Conservation (phyloP, 2,797 vertebrate genomes). For the Myotis planiceps region DNA sequence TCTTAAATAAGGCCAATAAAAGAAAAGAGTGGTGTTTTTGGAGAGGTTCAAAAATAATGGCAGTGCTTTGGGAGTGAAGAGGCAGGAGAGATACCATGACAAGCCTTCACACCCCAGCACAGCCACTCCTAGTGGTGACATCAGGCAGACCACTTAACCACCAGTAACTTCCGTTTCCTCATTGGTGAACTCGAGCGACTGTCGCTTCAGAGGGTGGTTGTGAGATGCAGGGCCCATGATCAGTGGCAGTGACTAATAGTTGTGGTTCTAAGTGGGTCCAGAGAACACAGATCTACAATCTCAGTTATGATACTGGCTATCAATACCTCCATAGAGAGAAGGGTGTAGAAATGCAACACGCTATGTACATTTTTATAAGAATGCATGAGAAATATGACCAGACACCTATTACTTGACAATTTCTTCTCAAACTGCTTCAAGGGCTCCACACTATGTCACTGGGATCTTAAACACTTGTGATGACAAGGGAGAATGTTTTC, state of each 20-base stretch:
- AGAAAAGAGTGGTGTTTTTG: background rate
- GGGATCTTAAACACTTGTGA: background rate
- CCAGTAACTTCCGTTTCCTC: background rate
- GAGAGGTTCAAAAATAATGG: background rate
- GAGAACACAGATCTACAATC: background rate
- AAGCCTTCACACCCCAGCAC: background rate
- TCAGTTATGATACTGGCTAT: background rate
- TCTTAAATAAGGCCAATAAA: background rate
- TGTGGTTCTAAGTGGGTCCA: background rate
- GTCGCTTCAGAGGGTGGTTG: background rate
- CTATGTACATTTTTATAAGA: background rate
- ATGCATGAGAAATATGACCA: background rate
- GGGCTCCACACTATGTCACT: background rate
- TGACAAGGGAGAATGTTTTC: background rate
- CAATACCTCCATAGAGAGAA: background rate
- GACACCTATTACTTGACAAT: background rate
- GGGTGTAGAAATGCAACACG: background rate
- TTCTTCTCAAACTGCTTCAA: constrained; percentile 11
- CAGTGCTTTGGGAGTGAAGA: background rate
- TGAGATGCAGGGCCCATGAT: background rate
- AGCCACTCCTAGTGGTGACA: background rate
- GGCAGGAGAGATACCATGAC: background rate
- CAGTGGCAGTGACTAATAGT: background rate
- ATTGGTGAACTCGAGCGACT: background rate
- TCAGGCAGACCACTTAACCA: background rate